Conservation (phyloP, 2,888 invertebrate species). For the Pristionchus mayeri region DNA sequence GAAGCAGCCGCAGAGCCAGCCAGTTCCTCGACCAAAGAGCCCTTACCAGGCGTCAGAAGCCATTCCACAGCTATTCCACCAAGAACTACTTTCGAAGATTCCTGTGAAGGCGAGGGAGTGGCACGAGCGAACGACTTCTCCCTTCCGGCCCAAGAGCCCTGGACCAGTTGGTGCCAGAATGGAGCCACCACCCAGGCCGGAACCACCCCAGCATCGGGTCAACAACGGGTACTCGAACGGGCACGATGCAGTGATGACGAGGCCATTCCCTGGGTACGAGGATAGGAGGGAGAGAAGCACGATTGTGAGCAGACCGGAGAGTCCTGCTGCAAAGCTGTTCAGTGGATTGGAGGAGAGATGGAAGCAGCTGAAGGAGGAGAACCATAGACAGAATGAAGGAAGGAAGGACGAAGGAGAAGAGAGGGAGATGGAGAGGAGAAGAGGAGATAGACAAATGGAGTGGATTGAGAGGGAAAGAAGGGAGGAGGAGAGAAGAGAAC, state of each 20-base stretch:
- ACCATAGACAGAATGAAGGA: slow-evolving; percentile 37
- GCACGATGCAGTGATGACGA: slow-evolving; percentile 40
- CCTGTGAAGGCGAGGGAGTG: slow-evolving; percentile 31
- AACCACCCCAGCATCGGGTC: slow-evolving; percentile 52
- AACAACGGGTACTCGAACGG: slow-evolving; percentile 56
- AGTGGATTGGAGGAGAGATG: slow-evolving; percentile 50
- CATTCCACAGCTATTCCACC: slow-evolving; percentile 35
- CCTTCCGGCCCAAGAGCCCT: slow-evolving; percentile 47
- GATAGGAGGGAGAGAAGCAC: slow-evolving; percentile 24
- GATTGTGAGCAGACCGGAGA: slow-evolving; percentile 46
- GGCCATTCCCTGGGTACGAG: slow-evolving; percentile 36
- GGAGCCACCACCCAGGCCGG: slow-evolving; percentile 58
- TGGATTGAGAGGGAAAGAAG: slow-evolving; percentile 9
- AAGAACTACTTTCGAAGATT: slow-evolving; percentile 45
- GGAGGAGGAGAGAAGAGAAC: slow-evolving; percentile 6
- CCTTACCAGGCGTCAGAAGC: slow-evolving; percentile 7
- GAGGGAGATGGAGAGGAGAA: slow-evolving; percentile 18
- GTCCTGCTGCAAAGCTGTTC: slow-evolving; percentile 44
- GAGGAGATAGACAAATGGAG: slow-evolving; percentile 30
- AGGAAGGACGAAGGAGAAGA: slow-evolving; percentile 15
- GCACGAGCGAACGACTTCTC: slow-evolving; percentile 53
- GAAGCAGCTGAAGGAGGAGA: slow-evolving; percentile 47
- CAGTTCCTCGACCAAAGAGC: slow-evolving; percentile 7
- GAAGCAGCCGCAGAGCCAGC: not conserved
- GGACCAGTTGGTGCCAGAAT: slow-evolving; percentile 60